Base-by-base conservation (phyloP, 1,140 invertebrate species). In the Scaptomyza pallida region DNA sequence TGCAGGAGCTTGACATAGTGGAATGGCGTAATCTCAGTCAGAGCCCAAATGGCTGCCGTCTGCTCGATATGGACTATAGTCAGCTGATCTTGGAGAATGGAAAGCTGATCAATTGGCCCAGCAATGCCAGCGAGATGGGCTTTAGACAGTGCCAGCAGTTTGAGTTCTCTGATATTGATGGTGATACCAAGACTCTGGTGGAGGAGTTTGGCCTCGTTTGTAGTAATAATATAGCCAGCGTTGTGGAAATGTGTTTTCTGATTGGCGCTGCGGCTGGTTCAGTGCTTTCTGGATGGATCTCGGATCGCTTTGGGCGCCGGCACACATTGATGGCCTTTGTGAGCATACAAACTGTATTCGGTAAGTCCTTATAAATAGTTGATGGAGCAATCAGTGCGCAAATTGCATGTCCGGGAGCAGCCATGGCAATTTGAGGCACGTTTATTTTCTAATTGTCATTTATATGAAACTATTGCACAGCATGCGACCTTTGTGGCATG, bases 281-380 rank as follows among this genome's bases (percentile, higher is more conserved):
- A 8, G 93, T 95, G 8, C 92, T 95, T 0, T 94, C 94, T 45
- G 95, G 95, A 2, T 93, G 94, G 89, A 93, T 95, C 52, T 95
- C 95, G 9, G 95, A 95, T 86, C 72, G 80, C 77, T 96, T 94
- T 78, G 96, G 96, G 2, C 92, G 96, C 44, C 96, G 96, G 82
- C 92, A 92, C 44, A 95, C 95, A 1, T 86, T 97, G 30, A 94
- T 96, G 91, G 81, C 93, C 1, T 94, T 91, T 37, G 90, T 81
- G 26, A 68, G 64, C n/a, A 74, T 91, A 33, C 90, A 91, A 52
- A 75, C 78, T 5, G 43, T 80, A 21, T 78, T 89, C 10, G 90
- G 90, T 91, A 48, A 75, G 89, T 89, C 9, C 10, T 30, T 51
- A 45, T 74, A 60, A 69, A 74, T 65, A 63, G 21, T 60, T 65